A percentile compares a stretch with the other conserved stretches of the same genome.
Evolutionary conservation across 2,797 vertebrate species (phyloP).

Genomic region (Onychomys leucogaster): DNA sequence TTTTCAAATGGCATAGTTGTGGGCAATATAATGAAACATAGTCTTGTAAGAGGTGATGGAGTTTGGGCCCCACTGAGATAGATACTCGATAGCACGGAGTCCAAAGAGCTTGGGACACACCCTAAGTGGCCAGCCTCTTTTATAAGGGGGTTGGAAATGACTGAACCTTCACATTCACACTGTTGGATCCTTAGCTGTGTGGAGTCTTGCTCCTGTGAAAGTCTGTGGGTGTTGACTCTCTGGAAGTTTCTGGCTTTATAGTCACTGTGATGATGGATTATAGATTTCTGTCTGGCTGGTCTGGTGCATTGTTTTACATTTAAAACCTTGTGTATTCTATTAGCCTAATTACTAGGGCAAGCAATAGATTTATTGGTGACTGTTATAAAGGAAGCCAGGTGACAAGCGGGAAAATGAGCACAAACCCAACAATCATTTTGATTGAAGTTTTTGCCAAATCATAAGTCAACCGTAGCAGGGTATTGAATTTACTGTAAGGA

Average conservation of each 20-base stretch:
- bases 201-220: background rate
- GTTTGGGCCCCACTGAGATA: background rate
- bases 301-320: slow-evolving; percentile 10
- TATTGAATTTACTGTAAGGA: slow-evolving; percentile 46
- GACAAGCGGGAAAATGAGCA: slow-evolving; percentile 3
- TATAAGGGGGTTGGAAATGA: background rate
- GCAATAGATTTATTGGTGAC: background rate
- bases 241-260: background rate
- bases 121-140: background rate
- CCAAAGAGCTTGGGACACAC: background rate
- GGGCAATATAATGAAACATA: background rate
- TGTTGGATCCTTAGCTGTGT: background rate
- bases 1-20: slow-evolving; percentile 57
- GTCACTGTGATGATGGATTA: slow-evolving; percentile 10
- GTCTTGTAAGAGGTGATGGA: background rate
- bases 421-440: slow-evolving; percentile 13
- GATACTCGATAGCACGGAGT: background rate
- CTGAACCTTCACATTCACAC: background rate
- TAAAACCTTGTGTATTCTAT: background rate
- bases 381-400: slow-evolving; percentile 49
- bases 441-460: slow-evolving; percentile 8
- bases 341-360: slow-evolving; percentile 34
- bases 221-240: background rate
- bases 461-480: background rate
- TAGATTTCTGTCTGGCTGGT: slow-evolving; percentile 30